phyloP scores from a whole-genome alignment of 2,888 invertebrate species.

The Lingula anatina region DNA sequence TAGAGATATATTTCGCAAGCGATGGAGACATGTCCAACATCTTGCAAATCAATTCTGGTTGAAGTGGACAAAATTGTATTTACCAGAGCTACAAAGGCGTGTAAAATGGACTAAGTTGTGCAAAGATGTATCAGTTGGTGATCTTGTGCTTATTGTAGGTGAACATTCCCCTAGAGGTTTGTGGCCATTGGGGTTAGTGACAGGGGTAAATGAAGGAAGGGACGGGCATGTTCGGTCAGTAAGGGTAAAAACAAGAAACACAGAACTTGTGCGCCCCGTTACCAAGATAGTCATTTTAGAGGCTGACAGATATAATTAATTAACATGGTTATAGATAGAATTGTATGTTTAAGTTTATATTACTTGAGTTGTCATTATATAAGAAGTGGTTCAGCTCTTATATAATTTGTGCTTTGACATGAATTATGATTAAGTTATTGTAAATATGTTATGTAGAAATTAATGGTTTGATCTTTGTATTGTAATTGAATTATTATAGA shows the following conservation, averaged over 20 bases:
- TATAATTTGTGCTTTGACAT: too few species aligned
- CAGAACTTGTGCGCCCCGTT: neutral
- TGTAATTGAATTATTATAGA: too few species aligned
- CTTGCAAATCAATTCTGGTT: conserved; percentile 1
- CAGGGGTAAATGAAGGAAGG: neutral
- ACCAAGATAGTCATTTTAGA: neutral
- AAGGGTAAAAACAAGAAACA: neutral
- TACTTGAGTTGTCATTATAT: too few species aligned
- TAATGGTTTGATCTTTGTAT: too few species aligned
- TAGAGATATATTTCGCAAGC: conserved; percentile 1
- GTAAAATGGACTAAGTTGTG: neutral
- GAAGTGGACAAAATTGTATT: neutral
- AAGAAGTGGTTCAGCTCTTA: too few species aligned
- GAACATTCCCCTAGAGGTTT: neutral
- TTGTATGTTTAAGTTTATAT: too few species aligned
- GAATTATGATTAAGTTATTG: too few species aligned
- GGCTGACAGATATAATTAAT: too few species aligned
- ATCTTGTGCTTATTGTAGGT: neutral
- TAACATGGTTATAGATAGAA: too few species aligned
- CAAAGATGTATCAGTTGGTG: neutral
- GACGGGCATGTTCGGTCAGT: neutral
- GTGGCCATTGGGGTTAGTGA: conserved; percentile 1
- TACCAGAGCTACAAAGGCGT: neutral
- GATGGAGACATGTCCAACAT: conserved; percentile 5
- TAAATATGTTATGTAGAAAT: too few species aligned